Base-by-base conservation (phyloP, 2,888 invertebrate species). In the Panorpa germanica region DNA sequence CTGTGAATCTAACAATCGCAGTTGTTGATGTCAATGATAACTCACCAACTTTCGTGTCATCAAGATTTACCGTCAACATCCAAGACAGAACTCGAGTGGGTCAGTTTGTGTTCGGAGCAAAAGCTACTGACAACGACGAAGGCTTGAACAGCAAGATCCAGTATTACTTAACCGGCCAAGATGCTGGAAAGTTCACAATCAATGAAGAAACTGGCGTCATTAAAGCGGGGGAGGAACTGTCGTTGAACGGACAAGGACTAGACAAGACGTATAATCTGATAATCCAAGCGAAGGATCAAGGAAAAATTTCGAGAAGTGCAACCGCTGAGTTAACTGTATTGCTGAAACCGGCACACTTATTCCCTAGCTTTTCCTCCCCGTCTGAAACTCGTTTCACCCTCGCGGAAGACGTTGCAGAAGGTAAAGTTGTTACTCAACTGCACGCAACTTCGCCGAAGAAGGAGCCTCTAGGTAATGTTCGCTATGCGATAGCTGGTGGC, bases 401-500 rank as follows among this genome's bases (percentile, higher is more conserved):
- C 37, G 61, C 76, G 4, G 88, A 88, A 57, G 77, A 85, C 47
- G 73, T 76, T 4, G 63, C 68, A 8, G 74, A 78, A 46, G 80
- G 78, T 2, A 70, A 70, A 43, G 53, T 75, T 5, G 73, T 91
- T 7, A 76, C 82, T 1, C 73, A 70, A 42, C 56, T 86, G 29
- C 65, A 66, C 31, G 88, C 88, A 0, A 65, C 65, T 4, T 81
- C 85, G 0, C 81, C 85, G 0, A 85, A 86, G 48, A 67, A 67
- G 37, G 80, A 77, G 1, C 55, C 71, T 0, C 59, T 64, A 4
- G 74, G 73, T 7, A 65, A 67, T 40, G 58, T 86, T 34, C 62
- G 69, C 35, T 93, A 80, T 46, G 71, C 74, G 16, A 80, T 93
- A 37, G 90, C 86, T 7, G 93, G 91, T n/a, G 93, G 93, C 4